phyloP scores from a whole-genome alignment of 2,888 invertebrate species.

The Tolmerus cingulatus region DNA sequence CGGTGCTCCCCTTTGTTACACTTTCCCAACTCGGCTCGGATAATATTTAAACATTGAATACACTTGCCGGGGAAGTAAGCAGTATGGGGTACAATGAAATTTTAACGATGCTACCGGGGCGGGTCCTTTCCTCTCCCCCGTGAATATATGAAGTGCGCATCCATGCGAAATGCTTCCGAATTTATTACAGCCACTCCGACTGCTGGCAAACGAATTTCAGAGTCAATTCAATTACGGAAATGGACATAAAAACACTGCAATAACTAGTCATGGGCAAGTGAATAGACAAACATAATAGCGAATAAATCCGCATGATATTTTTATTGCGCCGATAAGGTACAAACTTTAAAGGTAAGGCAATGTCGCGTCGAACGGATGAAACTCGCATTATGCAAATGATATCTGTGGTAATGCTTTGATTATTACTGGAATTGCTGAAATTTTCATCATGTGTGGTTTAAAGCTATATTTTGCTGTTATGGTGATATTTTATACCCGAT shows the following conservation, averaged over 20 bases:
- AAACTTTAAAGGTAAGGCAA: neutral
- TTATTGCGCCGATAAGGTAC: neutral
- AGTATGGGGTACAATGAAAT: neutral
- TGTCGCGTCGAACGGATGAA: neutral
- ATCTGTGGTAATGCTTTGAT: neutral
- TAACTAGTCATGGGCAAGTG: neutral
- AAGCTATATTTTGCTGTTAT: neutral
- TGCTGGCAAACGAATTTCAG: neutral
- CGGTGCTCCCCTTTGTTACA: neutral
- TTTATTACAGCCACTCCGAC: neutral
- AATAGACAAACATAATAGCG: neutral
- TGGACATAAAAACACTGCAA: neutral
- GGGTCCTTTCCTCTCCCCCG: neutral
- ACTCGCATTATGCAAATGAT: neutral
- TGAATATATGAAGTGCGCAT: neutral
- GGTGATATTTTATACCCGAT: neutral
- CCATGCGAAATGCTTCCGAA: neutral
- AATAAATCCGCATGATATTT: neutral
- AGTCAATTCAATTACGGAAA: constrained; percentile 5
- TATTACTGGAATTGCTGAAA: neutral
- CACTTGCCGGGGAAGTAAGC: neutral
- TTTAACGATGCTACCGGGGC: neutral
- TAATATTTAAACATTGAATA: constrained; percentile 20
- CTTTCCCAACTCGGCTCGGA: neutral
- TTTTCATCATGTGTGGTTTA: neutral